Evolutionary conservation across 2,113 vertebrate genomes (phyloP).

Genomic region (Bombycilla garrulus): DNA sequence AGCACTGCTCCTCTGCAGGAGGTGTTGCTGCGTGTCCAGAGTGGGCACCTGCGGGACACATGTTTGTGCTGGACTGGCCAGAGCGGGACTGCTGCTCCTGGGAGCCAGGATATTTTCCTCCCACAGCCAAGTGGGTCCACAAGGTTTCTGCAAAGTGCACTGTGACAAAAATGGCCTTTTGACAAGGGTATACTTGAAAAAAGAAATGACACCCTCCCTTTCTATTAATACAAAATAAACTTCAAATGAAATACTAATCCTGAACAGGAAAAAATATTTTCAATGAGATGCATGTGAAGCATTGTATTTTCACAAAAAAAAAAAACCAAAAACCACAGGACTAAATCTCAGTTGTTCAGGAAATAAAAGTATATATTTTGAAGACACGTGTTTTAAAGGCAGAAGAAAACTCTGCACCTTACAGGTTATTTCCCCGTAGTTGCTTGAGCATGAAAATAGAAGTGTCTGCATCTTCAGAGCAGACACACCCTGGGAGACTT

Average conservation of each 20-base stretch:
- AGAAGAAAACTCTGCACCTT: neutral
- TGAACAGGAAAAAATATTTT: neutral
- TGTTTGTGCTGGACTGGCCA: fast-evolving
- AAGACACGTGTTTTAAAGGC: neutral
- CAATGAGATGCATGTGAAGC: neutral
- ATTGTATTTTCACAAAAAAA: neutral
- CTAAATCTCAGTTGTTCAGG: neutral
- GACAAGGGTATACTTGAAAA: neutral
- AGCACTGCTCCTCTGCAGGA: neutral
- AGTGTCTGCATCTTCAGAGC: neutral
- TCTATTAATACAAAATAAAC: neutral
- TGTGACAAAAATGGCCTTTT: neutral
- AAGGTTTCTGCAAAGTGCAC: neutral
- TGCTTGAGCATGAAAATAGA: neutral
- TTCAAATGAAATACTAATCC: neutral
- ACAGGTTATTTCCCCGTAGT: neutral
- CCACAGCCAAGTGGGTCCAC: neutral
- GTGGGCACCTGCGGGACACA: fast-evolving
- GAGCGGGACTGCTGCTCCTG: neutral
- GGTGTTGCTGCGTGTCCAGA: neutral
- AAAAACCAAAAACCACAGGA: neutral
- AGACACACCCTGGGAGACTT: neutral
- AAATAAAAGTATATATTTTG: neutral
- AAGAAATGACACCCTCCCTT: neutral
- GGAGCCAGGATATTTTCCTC: neutral